These are phyloP conservation scores for Clarias fuscus DNA, from an alignment of 2,797 vertebrate genomes.

Conservation along the genomic window DNA sequence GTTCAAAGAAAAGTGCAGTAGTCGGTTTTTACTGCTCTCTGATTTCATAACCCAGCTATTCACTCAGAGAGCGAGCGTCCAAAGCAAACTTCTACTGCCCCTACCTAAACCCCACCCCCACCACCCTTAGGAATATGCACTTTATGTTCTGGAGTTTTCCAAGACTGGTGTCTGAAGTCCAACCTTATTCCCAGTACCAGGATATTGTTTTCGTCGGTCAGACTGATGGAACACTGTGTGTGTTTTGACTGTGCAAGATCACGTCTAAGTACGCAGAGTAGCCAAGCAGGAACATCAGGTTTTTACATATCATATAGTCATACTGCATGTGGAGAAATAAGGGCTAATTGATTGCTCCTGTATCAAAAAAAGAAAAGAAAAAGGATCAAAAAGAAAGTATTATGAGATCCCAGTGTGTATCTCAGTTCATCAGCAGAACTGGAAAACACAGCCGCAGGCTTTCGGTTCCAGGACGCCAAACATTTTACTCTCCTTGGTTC, in stretches of 20 bases:
- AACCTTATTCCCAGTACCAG: slow-evolving; percentile 41
- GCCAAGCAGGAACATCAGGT: slow-evolving; percentile 1
- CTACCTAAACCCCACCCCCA: slow-evolving; percentile 1
- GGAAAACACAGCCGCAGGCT: slow-evolving; percentile 31
- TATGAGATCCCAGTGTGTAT: slow-evolving; percentile 13
- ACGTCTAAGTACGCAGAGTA: slow-evolving; percentile 4
- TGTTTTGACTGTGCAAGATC: slow-evolving; percentile 25
- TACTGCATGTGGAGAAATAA: not conserved
- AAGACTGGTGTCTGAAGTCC: slow-evolving; percentile 38
- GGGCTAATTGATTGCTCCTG: not conserved
- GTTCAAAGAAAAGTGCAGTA: slow-evolving; percentile 70
- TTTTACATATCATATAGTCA: slow-evolving; percentile 7
- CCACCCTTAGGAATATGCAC: not conserved
- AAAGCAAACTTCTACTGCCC: slow-evolving; percentile 38
- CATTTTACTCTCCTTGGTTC: slow-evolving; percentile 30
- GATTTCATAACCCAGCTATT: slow-evolving; percentile 66
- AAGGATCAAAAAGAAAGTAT: slow-evolving; percentile 13
- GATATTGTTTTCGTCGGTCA: slow-evolving; percentile 41
- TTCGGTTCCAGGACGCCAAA: slow-evolving; percentile 10
- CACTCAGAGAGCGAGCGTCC: not conserved
- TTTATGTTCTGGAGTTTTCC: slow-evolving; percentile 37
- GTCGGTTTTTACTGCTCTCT: slow-evolving; percentile 65
- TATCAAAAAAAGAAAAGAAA: not conserved
- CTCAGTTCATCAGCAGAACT: slow-evolving; percentile 36
- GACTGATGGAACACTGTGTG: slow-evolving; percentile 39